Percentiles rank a stretch among this genome's conserved stretches.
Conservation (phyloP, 2,113 vertebrate genomes). For the Gallinago media region DNA sequence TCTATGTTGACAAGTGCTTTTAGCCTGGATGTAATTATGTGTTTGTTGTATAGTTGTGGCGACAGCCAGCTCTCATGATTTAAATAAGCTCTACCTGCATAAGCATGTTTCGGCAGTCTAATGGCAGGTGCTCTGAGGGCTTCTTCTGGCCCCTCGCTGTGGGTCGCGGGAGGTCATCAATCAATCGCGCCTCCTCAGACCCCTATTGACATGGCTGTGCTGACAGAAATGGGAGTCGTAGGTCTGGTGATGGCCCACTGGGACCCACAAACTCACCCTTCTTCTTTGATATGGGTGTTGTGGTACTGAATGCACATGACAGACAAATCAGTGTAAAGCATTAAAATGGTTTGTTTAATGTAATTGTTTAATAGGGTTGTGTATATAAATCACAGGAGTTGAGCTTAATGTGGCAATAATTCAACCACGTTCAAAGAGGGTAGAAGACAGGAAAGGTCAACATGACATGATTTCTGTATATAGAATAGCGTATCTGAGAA, state of each 20-base stretch:
- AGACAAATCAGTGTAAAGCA: neutral
- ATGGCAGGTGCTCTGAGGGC: neutral
- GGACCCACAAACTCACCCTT: neutral
- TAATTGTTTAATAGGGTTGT: conserved; percentile 21
- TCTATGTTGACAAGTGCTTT: neutral
- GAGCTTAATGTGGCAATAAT: conserved; percentile 42
- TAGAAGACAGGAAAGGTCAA: neutral
- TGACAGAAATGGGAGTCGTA: neutral
- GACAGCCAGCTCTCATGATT: fast-evolving
- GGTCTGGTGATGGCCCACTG: neutral
- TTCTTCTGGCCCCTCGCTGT: neutral
- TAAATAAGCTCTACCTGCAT: neutral
- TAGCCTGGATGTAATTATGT: neutral
- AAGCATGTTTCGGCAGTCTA: neutral
- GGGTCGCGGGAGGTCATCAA: neutral
- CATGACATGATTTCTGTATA: neutral
- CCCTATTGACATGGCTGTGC: neutral
- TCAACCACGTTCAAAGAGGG: neutral
- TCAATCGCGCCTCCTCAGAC: neutral
- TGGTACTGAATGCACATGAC: neutral
- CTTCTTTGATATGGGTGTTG: neutral
- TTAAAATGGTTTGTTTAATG: conserved; percentile 44
- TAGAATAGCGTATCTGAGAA: neutral
- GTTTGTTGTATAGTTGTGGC: fast-evolving
- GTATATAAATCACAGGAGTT: conserved; percentile 18